Base-by-base conservation (phyloP, 2,113 vertebrate species). In the Grantiella picta region DNA sequence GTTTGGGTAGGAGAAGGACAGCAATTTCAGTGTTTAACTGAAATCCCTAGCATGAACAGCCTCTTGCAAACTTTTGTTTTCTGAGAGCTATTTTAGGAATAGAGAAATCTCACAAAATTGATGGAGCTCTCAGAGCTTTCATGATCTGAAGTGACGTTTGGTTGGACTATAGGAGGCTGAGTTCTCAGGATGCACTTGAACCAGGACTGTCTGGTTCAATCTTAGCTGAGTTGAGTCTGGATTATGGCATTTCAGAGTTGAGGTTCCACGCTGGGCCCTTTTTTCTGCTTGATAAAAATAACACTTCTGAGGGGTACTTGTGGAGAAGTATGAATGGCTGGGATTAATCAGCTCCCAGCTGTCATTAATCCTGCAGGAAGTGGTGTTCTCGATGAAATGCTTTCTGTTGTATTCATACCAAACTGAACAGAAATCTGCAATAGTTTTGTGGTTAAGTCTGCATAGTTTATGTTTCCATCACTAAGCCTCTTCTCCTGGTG, bases 361-460 rank as follows among this genome's bases (percentile, higher is more conserved):
- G 94, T 94, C 90, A 90, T 93, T 96, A 97, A 95, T 96, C 88
- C 82, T 90, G 88, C 94, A 92, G 96, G 96, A 97, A 97, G 88
- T 84, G 79, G 56, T 96, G 76, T 89, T 96, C 76, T 93, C 0
- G 2, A 47, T 89, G 88, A 90, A 93, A 92, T 93, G 40, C 72
- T 86, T 96, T 95, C 80, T 94, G 86, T 82, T 94, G 60, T 79
- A 63, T 78, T 95, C 94, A 94, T 95, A 91, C 73, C 38, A 84
- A 96, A 92, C 61, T 72, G 54, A 87, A 84, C 35, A 95, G 83
- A 91, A 91, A 94, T 94, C 91, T 92, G 78, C 84, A 92, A 68
- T 40, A 82, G 71, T 64, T 91, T 86, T 95, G 89, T 92, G 94
- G 86, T 92, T 75, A 81, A 81, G 76, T 86, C 66, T 93, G 82